Evolutionary conservation across 2,888 invertebrate genomes (phyloP).

Genomic region (Clanis bilineata): DNA sequence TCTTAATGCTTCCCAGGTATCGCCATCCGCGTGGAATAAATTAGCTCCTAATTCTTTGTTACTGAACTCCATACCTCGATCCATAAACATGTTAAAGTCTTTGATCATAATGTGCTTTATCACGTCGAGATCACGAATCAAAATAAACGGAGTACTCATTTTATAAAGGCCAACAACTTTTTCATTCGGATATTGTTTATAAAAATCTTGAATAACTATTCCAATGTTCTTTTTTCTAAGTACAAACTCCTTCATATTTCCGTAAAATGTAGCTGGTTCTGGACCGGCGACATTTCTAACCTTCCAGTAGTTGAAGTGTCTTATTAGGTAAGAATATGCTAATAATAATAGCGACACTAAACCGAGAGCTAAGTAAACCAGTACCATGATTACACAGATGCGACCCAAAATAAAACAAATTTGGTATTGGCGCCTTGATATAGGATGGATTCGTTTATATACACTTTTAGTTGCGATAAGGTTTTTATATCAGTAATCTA

Average conservation of each 20-base stretch:
- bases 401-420: background rate
- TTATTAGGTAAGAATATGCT: conserved; percentile 45
- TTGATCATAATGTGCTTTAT: conserved; percentile 55
- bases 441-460: background rate
- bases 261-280: conserved; percentile 45
- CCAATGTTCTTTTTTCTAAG: conserved; percentile 36
- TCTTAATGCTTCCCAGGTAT: conserved; percentile 50
- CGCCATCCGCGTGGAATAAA: conserved; percentile 51
- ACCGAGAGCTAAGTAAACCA: conserved; percentile 21
- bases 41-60: conserved; percentile 49
- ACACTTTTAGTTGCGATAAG: too few species aligned
- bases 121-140: conserved; percentile 54
- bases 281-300: conserved; percentile 43
- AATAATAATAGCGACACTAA: conserved; percentile 22
- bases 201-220: conserved; percentile 39
- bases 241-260: conserved; percentile 43
- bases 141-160: conserved; percentile 45
- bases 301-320: conserved; percentile 54
- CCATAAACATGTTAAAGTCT: conserved; percentile 51
- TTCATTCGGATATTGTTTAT: conserved; percentile 46
- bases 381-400: conserved; percentile 14
- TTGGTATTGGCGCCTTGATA: background rate
- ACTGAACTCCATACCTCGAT: conserved; percentile 50
- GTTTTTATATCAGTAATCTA: too few species aligned
- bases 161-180: conserved; percentile 56